Conservation (phyloP, 2,888 invertebrate species). For the Monochamus alternatus region DNA sequence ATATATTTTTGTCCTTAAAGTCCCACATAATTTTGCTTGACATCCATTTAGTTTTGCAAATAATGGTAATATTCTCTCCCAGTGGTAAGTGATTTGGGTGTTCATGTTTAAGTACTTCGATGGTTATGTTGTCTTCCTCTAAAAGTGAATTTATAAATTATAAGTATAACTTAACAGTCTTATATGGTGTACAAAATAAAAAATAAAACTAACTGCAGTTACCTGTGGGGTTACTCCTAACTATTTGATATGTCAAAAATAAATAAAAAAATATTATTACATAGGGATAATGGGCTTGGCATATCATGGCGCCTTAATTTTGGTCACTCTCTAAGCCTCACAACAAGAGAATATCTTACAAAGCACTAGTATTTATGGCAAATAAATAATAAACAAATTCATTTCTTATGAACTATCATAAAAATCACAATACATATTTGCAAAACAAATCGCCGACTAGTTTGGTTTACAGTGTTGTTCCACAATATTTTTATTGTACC, state of each 20-base stretch:
- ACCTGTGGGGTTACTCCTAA: conserved; percentile 65
- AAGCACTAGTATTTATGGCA: conserved; percentile 57
- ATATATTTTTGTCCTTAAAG: conserved; percentile 74
- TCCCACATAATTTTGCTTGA: conserved; percentile 76
- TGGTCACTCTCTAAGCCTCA: conserved; percentile 54
- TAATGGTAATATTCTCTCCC: conserved; percentile 73
- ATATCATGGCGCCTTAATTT: conserved; percentile 68
- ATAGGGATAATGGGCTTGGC: conserved; percentile 69
- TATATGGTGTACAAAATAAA: conserved; percentile 1
- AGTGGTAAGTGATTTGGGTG: conserved; percentile 65
- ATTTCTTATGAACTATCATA: conserved; percentile 58
- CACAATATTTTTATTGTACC: conserved; percentile 12
- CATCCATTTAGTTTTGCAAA: conserved; percentile 73
- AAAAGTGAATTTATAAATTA: conserved; percentile 41
- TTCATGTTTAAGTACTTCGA: conserved; percentile 66
- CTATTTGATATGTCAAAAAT: conserved; percentile 58
- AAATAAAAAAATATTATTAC: conserved; percentile 63
- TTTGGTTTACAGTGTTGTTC: conserved; percentile 51
- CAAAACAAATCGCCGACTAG: conserved; percentile 63
- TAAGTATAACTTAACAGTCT: background rate
- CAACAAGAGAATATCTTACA: conserved; percentile 50
- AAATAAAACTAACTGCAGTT: conserved; percentile 51
- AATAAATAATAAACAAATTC: conserved; percentile 56
- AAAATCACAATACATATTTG: conserved; percentile 59
- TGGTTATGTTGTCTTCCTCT: conserved; percentile 65